Evolutionary conservation across 2,888 invertebrate genomes (phyloP).

Genomic region (Philhelius pedissequus): DNA sequence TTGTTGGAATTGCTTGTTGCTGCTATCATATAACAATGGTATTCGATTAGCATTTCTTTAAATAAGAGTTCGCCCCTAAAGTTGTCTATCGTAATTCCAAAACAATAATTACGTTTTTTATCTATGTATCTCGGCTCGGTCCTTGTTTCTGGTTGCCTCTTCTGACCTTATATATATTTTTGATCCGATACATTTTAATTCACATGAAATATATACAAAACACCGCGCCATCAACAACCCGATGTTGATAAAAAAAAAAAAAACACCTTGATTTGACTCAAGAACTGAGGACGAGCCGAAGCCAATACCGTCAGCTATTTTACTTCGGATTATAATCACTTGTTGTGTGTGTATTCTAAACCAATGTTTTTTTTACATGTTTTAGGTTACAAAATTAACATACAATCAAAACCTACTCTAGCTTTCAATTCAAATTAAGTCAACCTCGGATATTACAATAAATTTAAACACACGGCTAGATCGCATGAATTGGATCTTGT

Average conservation of each 20-base stretch:
- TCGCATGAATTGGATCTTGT: too few relatives aligned
- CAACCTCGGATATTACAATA: too few relatives aligned
- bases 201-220: not conserved
- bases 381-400: not conserved
- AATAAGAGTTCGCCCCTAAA: not conserved
- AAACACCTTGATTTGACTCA: constrained; percentile 22
- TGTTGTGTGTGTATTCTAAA: not conserved
- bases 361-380: not conserved
- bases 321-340: not conserved
- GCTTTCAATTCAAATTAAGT: too few relatives aligned
- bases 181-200: not conserved
- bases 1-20: not conserved
- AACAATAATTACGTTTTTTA: not conserved
- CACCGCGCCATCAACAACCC: not conserved
- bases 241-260: constrained; percentile 19
- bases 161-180: not conserved
- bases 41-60: not conserved
- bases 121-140: not conserved
- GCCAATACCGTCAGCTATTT: not conserved
- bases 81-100: not conserved
- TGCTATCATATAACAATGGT: not conserved
- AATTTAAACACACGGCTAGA: too few relatives aligned
- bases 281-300: not conserved
- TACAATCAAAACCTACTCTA: too few relatives aligned
- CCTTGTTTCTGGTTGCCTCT: not conserved